These are phyloP conservation scores for Oligia fasciuncula DNA, from an alignment of 2,888 invertebrate species.

Conservation along the genomic window DNA sequence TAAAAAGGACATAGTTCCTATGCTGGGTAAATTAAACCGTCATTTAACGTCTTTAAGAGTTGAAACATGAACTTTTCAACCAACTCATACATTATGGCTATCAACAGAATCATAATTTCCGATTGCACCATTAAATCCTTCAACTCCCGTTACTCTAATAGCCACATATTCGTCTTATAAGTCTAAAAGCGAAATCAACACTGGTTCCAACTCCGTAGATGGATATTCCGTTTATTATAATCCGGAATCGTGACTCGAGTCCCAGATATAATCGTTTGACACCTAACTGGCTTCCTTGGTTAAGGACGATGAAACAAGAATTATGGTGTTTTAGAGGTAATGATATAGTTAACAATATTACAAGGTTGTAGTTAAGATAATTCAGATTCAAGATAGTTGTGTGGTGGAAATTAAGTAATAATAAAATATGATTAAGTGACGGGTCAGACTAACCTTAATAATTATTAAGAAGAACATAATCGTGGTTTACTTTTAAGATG, in stretches of 20 bases:
- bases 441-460: background rate
- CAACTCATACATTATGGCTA: conserved; percentile 25
- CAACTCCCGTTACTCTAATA: conserved; percentile 49
- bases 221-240: conserved; percentile 69
- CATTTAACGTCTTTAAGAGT: background rate
- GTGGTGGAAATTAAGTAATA: conserved; percentile 13
- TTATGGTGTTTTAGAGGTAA: conserved; percentile 45
- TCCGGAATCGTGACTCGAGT: conserved; percentile 70
- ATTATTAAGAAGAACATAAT: conserved; percentile 10
- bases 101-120: conserved; percentile 50
- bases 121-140: conserved; percentile 48
- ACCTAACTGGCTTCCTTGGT: conserved; percentile 64
- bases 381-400: conserved; percentile 9
- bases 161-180: conserved; percentile 57
- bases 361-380: conserved; percentile 9
- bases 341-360: conserved; percentile 41
- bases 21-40: background rate
- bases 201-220: conserved; percentile 63
- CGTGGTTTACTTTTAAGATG: background rate
- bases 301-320: conserved; percentile 55
- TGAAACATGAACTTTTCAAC: conserved; percentile 19
- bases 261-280: conserved; percentile 65
- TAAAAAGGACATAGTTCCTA: background rate
- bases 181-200: conserved; percentile 50
- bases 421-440: conserved; percentile 4